phyloP scores from a whole-genome alignment of 2,888 invertebrate genomes.

The Cheilosia variabilis region DNA sequence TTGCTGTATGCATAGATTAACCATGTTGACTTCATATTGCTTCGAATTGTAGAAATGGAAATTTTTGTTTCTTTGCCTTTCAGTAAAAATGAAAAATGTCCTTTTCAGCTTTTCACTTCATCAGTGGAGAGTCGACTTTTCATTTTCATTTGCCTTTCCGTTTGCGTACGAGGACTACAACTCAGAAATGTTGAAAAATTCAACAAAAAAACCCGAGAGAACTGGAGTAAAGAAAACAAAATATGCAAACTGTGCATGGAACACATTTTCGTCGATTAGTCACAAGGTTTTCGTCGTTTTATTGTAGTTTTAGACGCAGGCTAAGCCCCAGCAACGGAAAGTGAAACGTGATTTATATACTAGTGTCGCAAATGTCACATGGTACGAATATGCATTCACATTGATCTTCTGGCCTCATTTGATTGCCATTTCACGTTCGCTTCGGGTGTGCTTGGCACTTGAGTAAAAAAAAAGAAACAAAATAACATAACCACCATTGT shows the following conservation, averaged over 20 bases:
- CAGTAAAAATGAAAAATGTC: constrained; percentile 40
- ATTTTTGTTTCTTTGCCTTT: constrained; percentile 16
- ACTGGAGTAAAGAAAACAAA: constrained; percentile 1
- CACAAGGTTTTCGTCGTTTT: constrained; percentile 29
- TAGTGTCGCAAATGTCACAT: constrained; percentile 53
- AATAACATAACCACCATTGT: background rate
- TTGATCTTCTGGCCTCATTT: constrained; percentile 65
- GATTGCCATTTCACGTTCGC: constrained; percentile 49
- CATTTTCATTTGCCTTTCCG: constrained; percentile 31
- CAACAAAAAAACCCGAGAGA: background rate
- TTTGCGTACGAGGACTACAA: background rate
- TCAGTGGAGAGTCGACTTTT: constrained; percentile 38
- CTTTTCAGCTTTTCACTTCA: constrained; percentile 12
- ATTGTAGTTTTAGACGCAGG: background rate
- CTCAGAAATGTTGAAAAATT: background rate
- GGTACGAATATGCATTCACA: constrained; percentile 56
- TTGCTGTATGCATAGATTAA: constrained; percentile 34
- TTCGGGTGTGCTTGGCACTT: constrained; percentile 25
- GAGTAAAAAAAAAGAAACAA: background rate
- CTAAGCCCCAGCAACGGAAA: constrained; percentile 51
- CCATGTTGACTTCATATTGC: constrained; percentile 33
- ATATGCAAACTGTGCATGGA: constrained; percentile 38
- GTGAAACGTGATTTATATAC: constrained; percentile 70
- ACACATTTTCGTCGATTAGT: constrained; percentile 53
- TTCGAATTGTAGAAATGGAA: constrained; percentile 34